These are phyloP conservation scores for Phalacrocorax carbo DNA, from an alignment of 2,113 vertebrate genomes.

Conservation along the genomic window DNA sequence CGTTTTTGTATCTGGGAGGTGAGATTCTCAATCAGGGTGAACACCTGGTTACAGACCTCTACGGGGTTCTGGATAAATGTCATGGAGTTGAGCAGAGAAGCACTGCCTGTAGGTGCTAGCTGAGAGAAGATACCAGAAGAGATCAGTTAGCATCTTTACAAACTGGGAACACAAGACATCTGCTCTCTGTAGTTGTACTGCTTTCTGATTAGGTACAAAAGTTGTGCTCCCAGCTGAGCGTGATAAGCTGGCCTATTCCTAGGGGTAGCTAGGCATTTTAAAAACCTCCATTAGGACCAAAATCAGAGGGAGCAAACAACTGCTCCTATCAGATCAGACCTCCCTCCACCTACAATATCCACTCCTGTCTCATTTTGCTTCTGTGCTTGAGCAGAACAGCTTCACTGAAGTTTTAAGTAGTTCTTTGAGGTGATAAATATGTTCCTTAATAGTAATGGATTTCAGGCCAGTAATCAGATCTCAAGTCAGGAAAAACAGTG, in stretches of 20 bases:
- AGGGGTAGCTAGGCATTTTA: neutral
- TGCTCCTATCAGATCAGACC: neutral
- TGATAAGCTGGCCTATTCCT: neutral
- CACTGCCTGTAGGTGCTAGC: conserved; percentile 89
- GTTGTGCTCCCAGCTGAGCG: neutral
- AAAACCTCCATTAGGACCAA: neutral
- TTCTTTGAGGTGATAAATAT: neutral
- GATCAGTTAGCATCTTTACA: neutral
- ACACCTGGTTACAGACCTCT: conserved; percentile 88
- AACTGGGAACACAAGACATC: neutral
- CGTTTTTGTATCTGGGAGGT: conserved; percentile 90
- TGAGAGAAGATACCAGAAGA: conserved; percentile 47
- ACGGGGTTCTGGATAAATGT: conserved; percentile 90
- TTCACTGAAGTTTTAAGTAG: neutral
- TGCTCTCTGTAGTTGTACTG: neutral
- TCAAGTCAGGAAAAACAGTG: neutral
- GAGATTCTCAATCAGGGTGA: conserved; percentile 91
- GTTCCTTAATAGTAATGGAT: neutral
- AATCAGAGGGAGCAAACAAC: neutral
- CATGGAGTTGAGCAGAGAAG: conserved; percentile 92
- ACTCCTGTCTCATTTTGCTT: neutral
- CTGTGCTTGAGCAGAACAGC: neutral
- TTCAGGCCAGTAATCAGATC: neutral
- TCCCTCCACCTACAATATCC: neutral
- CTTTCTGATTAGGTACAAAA: neutral